Percentiles rank a stretch among this genome's conserved stretches.
Evolutionary conservation across 2,797 vertebrate species (phyloP).

Genomic region (Botia kubotai): DNA sequence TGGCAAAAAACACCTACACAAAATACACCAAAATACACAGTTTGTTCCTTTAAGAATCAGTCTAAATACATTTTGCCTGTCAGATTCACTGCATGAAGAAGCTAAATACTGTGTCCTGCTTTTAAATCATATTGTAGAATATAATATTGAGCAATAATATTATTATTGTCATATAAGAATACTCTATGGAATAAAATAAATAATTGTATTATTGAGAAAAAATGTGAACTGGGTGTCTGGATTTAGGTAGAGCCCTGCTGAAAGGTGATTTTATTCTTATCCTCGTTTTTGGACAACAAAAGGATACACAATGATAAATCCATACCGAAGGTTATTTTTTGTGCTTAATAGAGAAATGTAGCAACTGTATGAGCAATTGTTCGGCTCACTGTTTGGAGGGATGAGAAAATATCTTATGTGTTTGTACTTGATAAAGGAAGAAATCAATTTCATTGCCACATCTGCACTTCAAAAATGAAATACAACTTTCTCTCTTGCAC

Average conservation of each 20-base stretch:
- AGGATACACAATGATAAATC: background rate
- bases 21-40: too few relatives aligned
- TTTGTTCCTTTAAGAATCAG: background rate
- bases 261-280: background rate
- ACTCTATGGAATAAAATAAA: background rate
- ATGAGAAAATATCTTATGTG: slow-evolving; percentile 14
- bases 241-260: background rate
- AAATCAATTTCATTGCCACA: slow-evolving; percentile 35
- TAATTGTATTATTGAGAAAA: background rate
- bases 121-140: background rate
- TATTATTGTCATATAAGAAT: background rate
- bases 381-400: background rate
- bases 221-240: background rate
- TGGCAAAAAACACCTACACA: too few relatives aligned
- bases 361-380: background rate
- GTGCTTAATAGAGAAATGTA: background rate
- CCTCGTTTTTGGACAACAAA: background rate
- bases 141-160: too few relatives aligned
- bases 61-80: background rate
- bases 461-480: slow-evolving; percentile 32
- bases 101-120: slow-evolving; percentile 28
- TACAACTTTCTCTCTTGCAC: slow-evolving; percentile 9
- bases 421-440: slow-evolving; percentile 30
- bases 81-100: background rate
- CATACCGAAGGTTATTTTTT: slow-evolving; percentile 12